Conservation (phyloP, 2,113 vertebrate genomes). For the Capreolus pygargus region DNA sequence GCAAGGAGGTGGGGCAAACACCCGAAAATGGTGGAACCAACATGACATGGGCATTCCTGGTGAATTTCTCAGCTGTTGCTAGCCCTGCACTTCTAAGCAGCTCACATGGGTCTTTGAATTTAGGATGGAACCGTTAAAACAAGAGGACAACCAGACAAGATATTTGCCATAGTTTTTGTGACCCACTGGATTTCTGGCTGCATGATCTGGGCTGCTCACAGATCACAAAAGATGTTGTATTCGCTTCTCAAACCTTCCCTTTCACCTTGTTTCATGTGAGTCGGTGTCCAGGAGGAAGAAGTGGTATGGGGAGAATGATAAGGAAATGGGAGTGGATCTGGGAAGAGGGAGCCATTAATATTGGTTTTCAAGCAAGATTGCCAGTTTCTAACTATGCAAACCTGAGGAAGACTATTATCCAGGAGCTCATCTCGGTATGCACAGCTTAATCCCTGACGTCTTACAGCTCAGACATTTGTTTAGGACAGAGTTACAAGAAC, state of each 20-base stretch:
- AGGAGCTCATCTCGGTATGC: background rate
- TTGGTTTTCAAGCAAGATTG: background rate
- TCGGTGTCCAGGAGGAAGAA: background rate
- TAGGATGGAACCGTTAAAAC: background rate
- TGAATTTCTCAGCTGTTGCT: background rate
- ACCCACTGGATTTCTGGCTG: background rate
- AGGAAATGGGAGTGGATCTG: background rate
- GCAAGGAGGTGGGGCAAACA: background rate
- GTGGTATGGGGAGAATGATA: background rate
- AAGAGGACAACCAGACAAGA: background rate
- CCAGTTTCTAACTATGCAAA: background rate
- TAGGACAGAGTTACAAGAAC: background rate
- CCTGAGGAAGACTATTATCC: background rate
- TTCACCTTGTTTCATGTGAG: background rate
- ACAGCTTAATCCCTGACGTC: background rate
- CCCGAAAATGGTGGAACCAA: background rate
- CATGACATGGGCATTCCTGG: background rate
- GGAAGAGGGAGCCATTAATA: background rate
- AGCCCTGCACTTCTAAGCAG: background rate
- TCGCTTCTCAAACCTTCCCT: background rate
- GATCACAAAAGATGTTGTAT: background rate
- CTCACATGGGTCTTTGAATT: background rate
- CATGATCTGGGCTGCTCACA: background rate
- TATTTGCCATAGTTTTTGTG: background rate
- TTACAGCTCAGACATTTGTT: background rate